These are phyloP conservation scores for Erebia aethiops DNA, from an alignment of 2,888 invertebrate species.

Conservation along the genomic window DNA sequence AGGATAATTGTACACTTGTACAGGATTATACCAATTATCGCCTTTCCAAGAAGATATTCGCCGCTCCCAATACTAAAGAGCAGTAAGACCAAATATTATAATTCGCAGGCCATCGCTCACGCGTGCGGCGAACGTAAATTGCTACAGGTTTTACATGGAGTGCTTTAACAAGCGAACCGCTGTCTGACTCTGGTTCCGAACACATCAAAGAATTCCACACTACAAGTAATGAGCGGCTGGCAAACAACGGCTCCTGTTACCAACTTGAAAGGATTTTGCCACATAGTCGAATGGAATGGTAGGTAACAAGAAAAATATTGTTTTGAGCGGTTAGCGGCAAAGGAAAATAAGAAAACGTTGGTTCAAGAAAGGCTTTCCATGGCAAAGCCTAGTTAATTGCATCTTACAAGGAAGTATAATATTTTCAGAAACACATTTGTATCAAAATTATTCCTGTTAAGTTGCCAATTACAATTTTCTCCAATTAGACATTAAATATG, in stretches of 20 bases:
- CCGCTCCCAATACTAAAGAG: constrained; percentile 57
- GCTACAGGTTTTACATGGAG: constrained; percentile 59
- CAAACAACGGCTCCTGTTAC: constrained; percentile 32
- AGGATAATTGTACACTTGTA: constrained; percentile 10
- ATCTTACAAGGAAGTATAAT: no score
- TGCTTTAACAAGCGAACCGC: constrained; percentile 61
- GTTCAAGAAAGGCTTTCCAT: no score
- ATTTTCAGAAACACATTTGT: no score
- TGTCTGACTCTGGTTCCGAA: constrained; percentile 56
- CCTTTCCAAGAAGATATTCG: constrained; percentile 62
- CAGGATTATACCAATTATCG: constrained; percentile 34
- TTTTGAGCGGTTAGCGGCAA: no score
- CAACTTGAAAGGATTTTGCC: constrained; percentile 1
- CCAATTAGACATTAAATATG: no score
- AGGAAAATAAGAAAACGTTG: no score
- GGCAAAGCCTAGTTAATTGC: no score
- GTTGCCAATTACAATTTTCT: no score
- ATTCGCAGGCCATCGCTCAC: constrained; percentile 54
- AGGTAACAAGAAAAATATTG: not conserved
- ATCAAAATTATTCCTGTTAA: no score
- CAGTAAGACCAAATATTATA: constrained; percentile 53
- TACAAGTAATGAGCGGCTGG: constrained; percentile 55
- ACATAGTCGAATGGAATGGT: not conserved
- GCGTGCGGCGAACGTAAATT: constrained; percentile 71
- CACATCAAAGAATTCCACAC: constrained; percentile 56